A percentile compares a stretch with the other conserved stretches of the same genome.
Conservation (phyloP, 2,113 vertebrate genomes). For the Pithys albifrons region DNA sequence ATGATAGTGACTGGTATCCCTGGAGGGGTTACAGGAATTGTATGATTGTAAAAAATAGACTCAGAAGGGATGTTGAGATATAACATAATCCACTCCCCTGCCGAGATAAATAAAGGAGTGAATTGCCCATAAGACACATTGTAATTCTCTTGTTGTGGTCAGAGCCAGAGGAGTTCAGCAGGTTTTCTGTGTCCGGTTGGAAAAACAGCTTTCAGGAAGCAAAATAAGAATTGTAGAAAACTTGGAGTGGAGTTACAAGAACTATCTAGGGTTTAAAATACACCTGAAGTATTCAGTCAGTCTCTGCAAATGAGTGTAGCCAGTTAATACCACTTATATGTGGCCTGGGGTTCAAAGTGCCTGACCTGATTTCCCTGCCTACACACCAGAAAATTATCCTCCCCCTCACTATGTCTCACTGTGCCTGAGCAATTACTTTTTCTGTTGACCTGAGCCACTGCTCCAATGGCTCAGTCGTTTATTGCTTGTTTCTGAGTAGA, state of each 20-base stretch:
- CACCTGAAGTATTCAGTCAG: background rate
- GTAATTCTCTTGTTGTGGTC: background rate
- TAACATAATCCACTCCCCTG: background rate
- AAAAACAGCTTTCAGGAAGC: background rate
- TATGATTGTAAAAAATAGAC: background rate
- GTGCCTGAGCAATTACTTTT: background rate
- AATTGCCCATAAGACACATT: background rate
- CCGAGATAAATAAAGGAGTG: background rate
- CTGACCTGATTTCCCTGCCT: background rate
- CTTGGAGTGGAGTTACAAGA: background rate
- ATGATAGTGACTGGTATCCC: background rate
- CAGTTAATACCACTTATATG: background rate
- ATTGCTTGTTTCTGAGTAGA: background rate
- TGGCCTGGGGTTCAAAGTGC: background rate
- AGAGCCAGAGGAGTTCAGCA: background rate
- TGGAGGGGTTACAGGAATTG: background rate
- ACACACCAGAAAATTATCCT: background rate
- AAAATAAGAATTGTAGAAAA: background rate
- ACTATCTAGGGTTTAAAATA: background rate
- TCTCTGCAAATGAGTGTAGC: background rate
- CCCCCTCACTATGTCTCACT: background rate
- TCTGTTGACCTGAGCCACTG: background rate
- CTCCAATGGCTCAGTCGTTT: background rate
- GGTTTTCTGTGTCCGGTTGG: background rate
- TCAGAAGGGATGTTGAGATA: background rate